Base-by-base conservation (phyloP, 2,888 invertebrate species). In the Eurytoma californica region DNA sequence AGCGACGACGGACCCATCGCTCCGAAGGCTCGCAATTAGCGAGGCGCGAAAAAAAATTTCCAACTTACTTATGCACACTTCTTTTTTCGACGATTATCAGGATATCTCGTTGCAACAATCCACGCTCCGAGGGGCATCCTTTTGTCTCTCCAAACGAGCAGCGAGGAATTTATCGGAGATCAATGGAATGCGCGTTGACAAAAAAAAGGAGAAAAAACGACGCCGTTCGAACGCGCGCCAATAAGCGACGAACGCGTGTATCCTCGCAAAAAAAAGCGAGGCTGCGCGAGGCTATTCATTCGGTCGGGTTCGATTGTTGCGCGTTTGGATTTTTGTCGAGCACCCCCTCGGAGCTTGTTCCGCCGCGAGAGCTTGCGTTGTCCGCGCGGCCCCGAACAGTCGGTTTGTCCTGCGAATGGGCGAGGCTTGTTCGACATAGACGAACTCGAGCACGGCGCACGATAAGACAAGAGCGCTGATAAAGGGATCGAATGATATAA, bases 241-340 rank as follows among this genome's bases (percentile, higher is more conserved):
- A 53, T 72, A 58, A 72, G 60, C 63, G 76, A 16, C 67, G 16
- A 67, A 77, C 20, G 16, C 58, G 24, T 47, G 58, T 57, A 51
- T 58, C 24, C 24, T 58, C 24, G 13, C 30, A 49, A 20, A 53
- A 53, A 73, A 14, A 68, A 58, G 51, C 69, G 24, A 28, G n/a
- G 49, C n/a, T 14, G 13, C 49, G 14, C n/a, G 51, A 14, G 49
- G 65, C 65, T 55, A 63, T 82, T 80, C 63, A 70, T 72, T 61
- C 55, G 18, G n/a, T 55, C 57, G 51, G 51, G 61, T 72, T 72
- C 55, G 72, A 78, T 78, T 76, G 80, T 82, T 82, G 75, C 67
- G 39, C 20, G 28, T 72, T 28, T 39, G 39, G 39, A 39, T 39
- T 63, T 65, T 73, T 69, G 65, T 39, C 16, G 51, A n/a, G 20